Conservation (phyloP, 2,113 vertebrate genomes). For the Pardalotus punctatus region DNA sequence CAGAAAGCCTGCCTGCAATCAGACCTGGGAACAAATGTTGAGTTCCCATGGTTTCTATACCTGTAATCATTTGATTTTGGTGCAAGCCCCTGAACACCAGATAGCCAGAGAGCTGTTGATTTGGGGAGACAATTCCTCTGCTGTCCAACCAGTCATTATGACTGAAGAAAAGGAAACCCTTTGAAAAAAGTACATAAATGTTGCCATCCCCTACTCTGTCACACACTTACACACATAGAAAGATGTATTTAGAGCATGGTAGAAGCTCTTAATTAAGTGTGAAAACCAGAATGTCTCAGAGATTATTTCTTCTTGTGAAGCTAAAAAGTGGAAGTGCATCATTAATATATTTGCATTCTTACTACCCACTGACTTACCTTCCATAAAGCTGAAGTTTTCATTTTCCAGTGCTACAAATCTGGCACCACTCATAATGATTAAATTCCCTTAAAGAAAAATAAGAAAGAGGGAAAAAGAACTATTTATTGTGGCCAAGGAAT, state of each 20-base stretch:
- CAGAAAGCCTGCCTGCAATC: not conserved
- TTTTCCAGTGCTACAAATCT: not conserved
- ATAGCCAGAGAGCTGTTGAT: not conserved
- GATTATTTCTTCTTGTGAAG: not conserved
- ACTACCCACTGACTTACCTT: not conserved
- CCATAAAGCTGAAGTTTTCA: not conserved
- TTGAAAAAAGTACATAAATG: not conserved
- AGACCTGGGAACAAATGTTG: not conserved
- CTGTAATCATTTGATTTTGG: not conserved
- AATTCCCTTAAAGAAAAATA: not conserved
- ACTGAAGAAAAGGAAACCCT: not conserved
- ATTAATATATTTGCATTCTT: not conserved
- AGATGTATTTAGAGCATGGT: not conserved
- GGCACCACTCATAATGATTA: not conserved
- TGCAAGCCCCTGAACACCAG: not conserved
- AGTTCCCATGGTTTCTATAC: not conserved
- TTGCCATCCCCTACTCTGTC: not conserved
- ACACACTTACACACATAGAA: not conserved
- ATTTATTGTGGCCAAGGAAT: not conserved
- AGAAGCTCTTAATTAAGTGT: not conserved
- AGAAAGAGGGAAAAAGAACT: not conserved
- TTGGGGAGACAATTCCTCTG: not conserved
- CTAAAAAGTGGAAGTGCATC: not conserved
- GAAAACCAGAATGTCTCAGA: not conserved
- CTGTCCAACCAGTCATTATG: not conserved